Evolutionary conservation across 2,888 invertebrate species (phyloP).

Genomic region (Trachelus troglodyta): DNA sequence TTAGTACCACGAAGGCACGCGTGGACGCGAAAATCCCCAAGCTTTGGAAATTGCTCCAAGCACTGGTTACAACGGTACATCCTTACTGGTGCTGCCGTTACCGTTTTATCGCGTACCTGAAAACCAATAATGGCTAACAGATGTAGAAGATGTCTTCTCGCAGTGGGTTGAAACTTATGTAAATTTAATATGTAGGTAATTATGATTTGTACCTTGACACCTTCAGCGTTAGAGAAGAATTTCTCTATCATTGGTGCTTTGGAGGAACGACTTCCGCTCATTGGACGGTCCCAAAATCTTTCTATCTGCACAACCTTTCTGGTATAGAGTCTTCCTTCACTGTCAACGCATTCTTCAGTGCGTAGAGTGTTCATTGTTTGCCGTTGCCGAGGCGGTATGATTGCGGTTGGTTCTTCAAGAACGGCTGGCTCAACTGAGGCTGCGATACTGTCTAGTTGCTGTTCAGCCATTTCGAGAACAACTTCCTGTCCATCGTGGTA

Average conservation of each 20-base stretch:
- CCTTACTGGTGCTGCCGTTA: slow-evolving; percentile 43
- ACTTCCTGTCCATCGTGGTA: slow-evolving; percentile 78
- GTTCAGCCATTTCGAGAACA: slow-evolving; percentile 70
- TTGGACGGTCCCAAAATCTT: slow-evolving; percentile 68
- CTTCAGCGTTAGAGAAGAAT: slow-evolving; percentile 62
- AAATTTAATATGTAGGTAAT: neutral
- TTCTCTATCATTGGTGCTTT: slow-evolving; percentile 63
- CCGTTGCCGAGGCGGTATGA: slow-evolving; percentile 42
- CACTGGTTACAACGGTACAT: slow-evolving; percentile 68
- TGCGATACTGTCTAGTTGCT: slow-evolving; percentile 40
- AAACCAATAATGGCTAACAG: slow-evolving; percentile 1
- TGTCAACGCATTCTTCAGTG: slow-evolving; percentile 68
- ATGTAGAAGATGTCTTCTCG: neutral
- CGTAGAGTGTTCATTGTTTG: slow-evolving; percentile 65
- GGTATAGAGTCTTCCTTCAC: slow-evolving; percentile 67
- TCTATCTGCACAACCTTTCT: slow-evolving; percentile 72
- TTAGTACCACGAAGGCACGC: slow-evolving; percentile 61
- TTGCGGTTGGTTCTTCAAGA: slow-evolving; percentile 28
- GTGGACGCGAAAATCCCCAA: slow-evolving; percentile 66
- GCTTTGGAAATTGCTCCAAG: slow-evolving; percentile 65
- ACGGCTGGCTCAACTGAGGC: slow-evolving; percentile 18
- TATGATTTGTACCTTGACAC: slow-evolving; percentile 52
- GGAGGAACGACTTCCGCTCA: slow-evolving; percentile 32
- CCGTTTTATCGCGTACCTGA: slow-evolving; percentile 54
- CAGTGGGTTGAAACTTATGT: no score